Percentiles rank a stretch among this genome's conserved stretches.
Conservation (phyloP, 2,797 vertebrate species). For the Melanogrammus aeglefinus region DNA sequence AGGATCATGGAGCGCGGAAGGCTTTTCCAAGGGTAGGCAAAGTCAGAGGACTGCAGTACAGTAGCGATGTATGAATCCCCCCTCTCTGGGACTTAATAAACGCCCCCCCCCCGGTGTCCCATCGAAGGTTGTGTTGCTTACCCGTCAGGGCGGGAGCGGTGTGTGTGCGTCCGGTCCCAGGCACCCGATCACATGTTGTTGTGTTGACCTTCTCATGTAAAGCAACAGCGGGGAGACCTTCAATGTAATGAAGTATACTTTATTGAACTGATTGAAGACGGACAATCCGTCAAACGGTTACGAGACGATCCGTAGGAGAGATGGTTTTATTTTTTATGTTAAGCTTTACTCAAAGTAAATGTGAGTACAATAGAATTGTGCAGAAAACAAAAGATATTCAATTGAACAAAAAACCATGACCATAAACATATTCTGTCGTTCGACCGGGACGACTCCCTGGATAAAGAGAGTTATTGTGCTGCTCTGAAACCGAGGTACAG, state of each 20-base stretch:
- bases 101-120: constrained; percentile 22
- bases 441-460: no score
- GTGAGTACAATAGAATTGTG: no score
- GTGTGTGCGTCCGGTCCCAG: no score
- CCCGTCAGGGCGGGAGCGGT: neutral
- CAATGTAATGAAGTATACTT: neutral
- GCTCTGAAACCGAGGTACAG: constrained; percentile 20
- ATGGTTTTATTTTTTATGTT: no score
- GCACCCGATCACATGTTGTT: neutral
- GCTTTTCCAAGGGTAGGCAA: constrained; percentile 83
- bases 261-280: neutral
- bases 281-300: neutral
- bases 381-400: no score
- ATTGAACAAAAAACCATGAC: no score
- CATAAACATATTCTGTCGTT: no score
- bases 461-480: neutral
- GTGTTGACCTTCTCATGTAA: neutral
- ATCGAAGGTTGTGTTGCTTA: neutral
- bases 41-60: constrained; percentile 76
- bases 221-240: neutral
- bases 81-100: constrained; percentile 34
- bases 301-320: no score
- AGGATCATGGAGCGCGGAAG: constrained; percentile 76
- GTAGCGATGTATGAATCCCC: constrained; percentile 63
- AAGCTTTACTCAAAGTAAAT: no score